Evolutionary conservation across 2,797 vertebrate genomes (phyloP).

Genomic region (Coranthus polyacanthus): DNA sequence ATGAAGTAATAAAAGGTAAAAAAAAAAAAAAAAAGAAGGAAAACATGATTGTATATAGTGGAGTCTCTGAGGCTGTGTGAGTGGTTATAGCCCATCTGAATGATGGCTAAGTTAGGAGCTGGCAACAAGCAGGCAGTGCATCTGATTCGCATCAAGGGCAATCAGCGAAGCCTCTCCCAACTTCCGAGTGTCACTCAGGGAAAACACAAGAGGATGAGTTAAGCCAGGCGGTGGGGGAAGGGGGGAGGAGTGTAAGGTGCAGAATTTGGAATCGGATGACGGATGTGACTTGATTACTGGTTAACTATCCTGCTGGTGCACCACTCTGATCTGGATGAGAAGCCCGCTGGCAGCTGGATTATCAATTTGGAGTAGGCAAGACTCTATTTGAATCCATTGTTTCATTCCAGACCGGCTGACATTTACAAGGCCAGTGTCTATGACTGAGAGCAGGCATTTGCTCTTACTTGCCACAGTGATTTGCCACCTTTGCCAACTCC

Average conservation of each 20-base stretch:
- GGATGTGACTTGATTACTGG: conserved; percentile 80
- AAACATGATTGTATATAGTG: too few species aligned
- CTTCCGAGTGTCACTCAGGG: conserved; percentile 69
- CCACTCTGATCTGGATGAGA: too few species aligned
- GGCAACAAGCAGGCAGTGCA: conserved; percentile 64
- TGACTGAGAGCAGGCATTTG: conserved; percentile 23
- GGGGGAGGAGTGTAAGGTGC: conserved; percentile 32
- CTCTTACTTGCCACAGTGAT: conserved; percentile 53
- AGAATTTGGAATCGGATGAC: conserved; percentile 76
- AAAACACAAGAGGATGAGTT: conserved; percentile 64
- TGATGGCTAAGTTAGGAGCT: conserved; percentile 42
- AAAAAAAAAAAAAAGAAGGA: too few species aligned
- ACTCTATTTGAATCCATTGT: conserved; percentile 69
- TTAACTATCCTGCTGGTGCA: conserved; percentile 73
- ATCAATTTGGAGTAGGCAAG: conserved; percentile 68
- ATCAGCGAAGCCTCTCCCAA: too few species aligned
- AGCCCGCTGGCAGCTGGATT: conserved; percentile 60
- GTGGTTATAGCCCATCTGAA: conserved; percentile 27
- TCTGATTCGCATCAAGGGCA: conserved; percentile 72
- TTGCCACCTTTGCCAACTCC: conserved; percentile 44
- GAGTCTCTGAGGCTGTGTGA: conserved; percentile 11
- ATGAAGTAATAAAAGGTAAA: too few species aligned
- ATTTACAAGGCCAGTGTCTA: conserved; percentile 29
- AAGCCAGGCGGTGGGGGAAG: conserved; percentile 39
- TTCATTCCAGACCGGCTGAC: conserved; percentile 50